These are phyloP conservation scores for Drosophila repleta DNA, from an alignment of 1,140 invertebrate genomes.

Conservation along the genomic window DNA sequence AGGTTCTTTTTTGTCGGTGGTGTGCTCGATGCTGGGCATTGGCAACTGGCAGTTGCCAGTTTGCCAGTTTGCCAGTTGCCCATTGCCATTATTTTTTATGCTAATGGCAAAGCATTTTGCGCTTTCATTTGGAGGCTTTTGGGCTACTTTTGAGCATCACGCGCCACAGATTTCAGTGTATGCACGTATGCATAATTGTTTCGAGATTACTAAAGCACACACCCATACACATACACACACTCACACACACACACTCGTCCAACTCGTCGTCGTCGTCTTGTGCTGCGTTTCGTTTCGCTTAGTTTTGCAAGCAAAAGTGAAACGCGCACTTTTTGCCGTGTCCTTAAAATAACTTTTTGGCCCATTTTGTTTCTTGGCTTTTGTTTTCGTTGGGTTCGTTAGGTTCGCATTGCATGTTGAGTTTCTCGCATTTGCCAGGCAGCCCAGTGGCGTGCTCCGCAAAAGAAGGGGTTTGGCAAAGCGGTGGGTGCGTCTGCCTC, in stretches of 20 bases:
- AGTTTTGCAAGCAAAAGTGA: slow-evolving; percentile 38
- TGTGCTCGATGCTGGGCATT: slow-evolving; percentile 11
- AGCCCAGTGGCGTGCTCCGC: slow-evolving; percentile 27
- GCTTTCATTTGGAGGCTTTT: slow-evolving; percentile 74
- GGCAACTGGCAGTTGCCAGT: slow-evolving; percentile 21
- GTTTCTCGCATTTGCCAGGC: slow-evolving; percentile 16
- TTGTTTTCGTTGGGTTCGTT: slow-evolving; percentile 45
- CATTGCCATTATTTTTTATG: slow-evolving; percentile 75
- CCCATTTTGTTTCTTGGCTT: slow-evolving; percentile 67
- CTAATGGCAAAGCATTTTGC: slow-evolving; percentile 75
- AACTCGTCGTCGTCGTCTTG: slow-evolving; percentile 41
- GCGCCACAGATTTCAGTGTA: slow-evolving; percentile 69
- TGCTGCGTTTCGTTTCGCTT: slow-evolving; percentile 32
- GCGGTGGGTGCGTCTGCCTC: no score
- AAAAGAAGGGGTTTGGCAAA: no score
- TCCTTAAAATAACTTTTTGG: slow-evolving; percentile 81
- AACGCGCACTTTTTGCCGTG: slow-evolving; percentile 53
- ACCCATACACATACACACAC: not conserved
- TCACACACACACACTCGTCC: slow-evolving; percentile 9
- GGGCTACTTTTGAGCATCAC: slow-evolving; percentile 67
- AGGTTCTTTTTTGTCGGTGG: slow-evolving; percentile 18
- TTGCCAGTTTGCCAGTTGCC: slow-evolving; percentile 21
- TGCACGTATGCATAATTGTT: slow-evolving; percentile 80
- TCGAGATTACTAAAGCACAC: slow-evolving; percentile 61
- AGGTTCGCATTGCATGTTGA: slow-evolving; percentile 19